phyloP scores from a whole-genome alignment of 2,113 vertebrate genomes.

The Brachirus orientalis region DNA sequence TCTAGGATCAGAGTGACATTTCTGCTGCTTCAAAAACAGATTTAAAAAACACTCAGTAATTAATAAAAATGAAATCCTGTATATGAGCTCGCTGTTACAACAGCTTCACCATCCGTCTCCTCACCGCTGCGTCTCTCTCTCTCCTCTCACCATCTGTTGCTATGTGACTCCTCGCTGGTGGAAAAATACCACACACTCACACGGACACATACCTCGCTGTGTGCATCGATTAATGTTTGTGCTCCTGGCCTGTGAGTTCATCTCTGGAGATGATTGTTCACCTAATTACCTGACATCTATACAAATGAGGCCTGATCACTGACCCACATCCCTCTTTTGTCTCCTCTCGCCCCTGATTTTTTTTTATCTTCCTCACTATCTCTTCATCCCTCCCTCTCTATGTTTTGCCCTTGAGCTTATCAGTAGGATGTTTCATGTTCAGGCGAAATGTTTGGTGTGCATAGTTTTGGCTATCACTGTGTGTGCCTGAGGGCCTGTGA shows the following conservation, averaged over 20 bases:
- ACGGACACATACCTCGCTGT: neutral
- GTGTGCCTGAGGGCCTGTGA: neutral
- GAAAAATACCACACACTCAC: conserved; percentile 15
- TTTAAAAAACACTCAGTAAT: too few relatives aligned
- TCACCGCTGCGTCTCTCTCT: neutral
- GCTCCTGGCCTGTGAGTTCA: conserved; percentile 17
- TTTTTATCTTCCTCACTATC: too few relatives aligned
- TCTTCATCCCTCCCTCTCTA: neutral
- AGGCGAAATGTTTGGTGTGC: neutral
- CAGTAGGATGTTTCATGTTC: neutral
- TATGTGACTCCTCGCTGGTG: neutral
- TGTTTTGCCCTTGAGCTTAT: neutral
- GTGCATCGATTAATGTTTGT: conserved; percentile 3
- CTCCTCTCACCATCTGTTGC: conserved; percentile 20
- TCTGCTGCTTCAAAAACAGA: too few relatives aligned
- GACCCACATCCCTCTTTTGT: conserved; percentile 5
- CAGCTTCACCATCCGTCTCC: neutral
- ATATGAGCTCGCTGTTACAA: neutral
- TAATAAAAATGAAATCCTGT: neutral
- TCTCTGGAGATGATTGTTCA: conserved; percentile 27
- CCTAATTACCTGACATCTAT: conserved; percentile 46
- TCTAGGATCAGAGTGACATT: too few relatives aligned
- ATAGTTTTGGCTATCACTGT: neutral
- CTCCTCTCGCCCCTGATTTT: neutral
- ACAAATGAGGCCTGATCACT: conserved; percentile 30